Base-by-base conservation (phyloP, 2,113 vertebrate genomes). In the Pteropus alecto region DNA sequence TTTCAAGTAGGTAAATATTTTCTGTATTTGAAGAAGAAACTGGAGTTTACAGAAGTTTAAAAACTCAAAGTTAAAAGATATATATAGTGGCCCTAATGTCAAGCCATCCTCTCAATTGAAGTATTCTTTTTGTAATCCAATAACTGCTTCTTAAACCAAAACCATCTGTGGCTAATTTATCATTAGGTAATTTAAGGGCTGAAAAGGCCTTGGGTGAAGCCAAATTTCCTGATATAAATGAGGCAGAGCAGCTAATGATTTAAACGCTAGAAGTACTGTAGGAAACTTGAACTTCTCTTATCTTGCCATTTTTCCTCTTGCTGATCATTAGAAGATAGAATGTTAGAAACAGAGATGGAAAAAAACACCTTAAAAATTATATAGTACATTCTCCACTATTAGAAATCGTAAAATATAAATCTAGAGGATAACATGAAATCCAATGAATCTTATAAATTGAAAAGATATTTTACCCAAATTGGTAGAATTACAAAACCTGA, bases 11-110 rank as follows among this genome's bases (percentile, higher is more conserved):
- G 13, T 70, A 28, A 76, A 43, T 65, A 54, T 35, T 96, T 85
- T 90, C 78, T 77, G 26, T 30, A 58, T 96, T 4, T 86, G n/a
- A 96, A 41, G 38, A 86, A 43, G 41, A 96, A 94, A 86, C 11
- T 38, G 18, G 30, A 61, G 24, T 82, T 87, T n/a, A 93, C 30
- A 78, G 35, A 92, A 51, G 56, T 88, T 96, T 96, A 91, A 93
- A 95, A 93, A 83, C 30, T 78, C 68, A 74, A 85, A 82, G 51
- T 79, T 5, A 82, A 94, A 68, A 94, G 12, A 74, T 38, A 74
- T 26, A 77, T 12, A 87, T 51, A 22, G 7, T 86, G 30, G 30
- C 33, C 77, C 70, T 96, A 94, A 94, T 81, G 21, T 79, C 33
- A 92, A 94, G n/a, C 30, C 35, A 58, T 67, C 8, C 5, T 93